Conservation (phyloP, 2,113 vertebrate species). For the Vireo altiloquus region DNA sequence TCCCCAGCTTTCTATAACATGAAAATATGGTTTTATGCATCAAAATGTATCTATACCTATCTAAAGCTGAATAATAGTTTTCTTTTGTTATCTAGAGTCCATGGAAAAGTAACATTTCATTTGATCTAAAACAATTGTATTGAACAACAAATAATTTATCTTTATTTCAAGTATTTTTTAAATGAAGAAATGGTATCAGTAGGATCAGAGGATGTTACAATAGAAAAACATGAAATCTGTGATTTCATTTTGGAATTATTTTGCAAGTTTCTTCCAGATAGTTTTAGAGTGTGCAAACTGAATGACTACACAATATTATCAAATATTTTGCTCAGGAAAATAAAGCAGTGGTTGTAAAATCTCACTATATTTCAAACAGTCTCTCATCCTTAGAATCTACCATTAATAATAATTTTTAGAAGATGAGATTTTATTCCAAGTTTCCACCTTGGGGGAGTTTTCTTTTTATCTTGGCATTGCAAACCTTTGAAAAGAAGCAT, state of each 20-base stretch:
- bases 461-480: constrained; percentile 52
- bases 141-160: background rate
- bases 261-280: background rate
- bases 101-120: background rate
- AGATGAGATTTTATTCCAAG: constrained; percentile 43
- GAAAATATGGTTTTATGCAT: background rate
- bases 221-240: background rate
- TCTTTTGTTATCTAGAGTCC: background rate
- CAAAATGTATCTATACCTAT: background rate
- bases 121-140: background rate
- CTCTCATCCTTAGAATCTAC: constrained; percentile 35
- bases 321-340: constrained; percentile 39
- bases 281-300: background rate
- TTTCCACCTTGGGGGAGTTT: constrained; percentile 52
- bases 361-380: background rate
- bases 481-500: constrained; percentile 34
- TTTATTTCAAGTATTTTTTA: background rate
- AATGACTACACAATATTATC: background rate
- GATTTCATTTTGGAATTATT: background rate
- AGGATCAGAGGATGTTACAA: background rate
- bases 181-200: background rate
- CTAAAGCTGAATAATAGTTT: background rate
- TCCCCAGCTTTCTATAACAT: background rate
- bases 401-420: constrained; percentile 55
- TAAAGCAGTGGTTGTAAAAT: constrained; percentile 28